Base-by-base conservation (phyloP, 2,888 invertebrate genomes). In the Taphrorychus bicolor region DNA sequence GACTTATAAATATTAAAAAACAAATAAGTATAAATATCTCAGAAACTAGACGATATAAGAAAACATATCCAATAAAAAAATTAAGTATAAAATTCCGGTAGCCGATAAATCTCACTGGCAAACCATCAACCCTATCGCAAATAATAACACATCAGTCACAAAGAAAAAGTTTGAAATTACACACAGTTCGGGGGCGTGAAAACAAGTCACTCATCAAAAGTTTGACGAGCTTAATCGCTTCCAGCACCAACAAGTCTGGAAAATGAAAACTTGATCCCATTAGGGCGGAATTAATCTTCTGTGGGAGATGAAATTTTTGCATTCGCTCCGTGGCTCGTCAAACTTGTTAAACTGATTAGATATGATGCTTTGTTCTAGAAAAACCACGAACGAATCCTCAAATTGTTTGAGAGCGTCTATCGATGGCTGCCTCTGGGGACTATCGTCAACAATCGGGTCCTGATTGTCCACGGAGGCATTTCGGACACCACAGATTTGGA, bases 391-490 rank as follows among this genome's bases (percentile, higher is more conserved):
- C 87, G 91, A 70, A 84, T 97, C 53, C 83, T 94, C 72, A 89
- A 90, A 76, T 84, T 95, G 75, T 92, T 96, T 70, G 95, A 95
- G 80, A 91, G 93, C 73, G 92, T 96, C 24, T 97, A 95, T 82
- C 89, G 95, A 70, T 95, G 95, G 94, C 86, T 97, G 70, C 97
- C 97, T 0, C 83, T 97, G 66, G 95, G 94, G 54, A 94, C 96
- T 11, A 88, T 97, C 71, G 91, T 97, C 77, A 96, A 97, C 83
- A 91, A 92, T 79, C 89, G 94, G 73, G 93, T 96, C 51, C 87
- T 97, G 65, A 92, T 97, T 58, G 94, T 95, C 3, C 97, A 97
- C 78, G 97, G 97, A 0, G 97, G 97, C 21, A 93, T 97, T 75
- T 96, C 96, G 0, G 92, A 95, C 79, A 88, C 88, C 69, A 95